Evolutionary conservation across 2,797 vertebrate genomes (phyloP).

Genomic region (Oophaga sylvatica): DNA sequence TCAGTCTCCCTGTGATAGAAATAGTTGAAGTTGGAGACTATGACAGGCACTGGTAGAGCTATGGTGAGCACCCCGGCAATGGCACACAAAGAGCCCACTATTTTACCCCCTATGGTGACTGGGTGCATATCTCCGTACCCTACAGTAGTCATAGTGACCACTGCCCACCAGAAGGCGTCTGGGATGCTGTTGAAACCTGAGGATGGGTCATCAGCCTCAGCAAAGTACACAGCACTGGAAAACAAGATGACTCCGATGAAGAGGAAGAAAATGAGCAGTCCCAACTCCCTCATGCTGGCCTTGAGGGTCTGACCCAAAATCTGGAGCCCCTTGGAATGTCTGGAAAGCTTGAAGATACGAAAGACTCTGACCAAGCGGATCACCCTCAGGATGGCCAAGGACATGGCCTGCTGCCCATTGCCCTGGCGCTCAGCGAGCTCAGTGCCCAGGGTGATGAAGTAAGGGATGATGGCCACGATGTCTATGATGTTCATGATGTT

Average conservation of each 20-base stretch:
- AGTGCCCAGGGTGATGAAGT: constrained; percentile 96
- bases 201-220: constrained; percentile 92
- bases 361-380: constrained; percentile 95
- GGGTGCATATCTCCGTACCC: constrained; percentile 99
- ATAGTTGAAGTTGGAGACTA: constrained; percentile 99
- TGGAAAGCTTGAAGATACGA: constrained; percentile 96
- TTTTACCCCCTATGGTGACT: constrained; percentile 97
- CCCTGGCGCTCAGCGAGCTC: constrained; percentile 91
- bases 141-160: constrained; percentile 98
- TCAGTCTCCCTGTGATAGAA: constrained; percentile 98
- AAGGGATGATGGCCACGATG: constrained; percentile 96
- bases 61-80: constrained; percentile 97
- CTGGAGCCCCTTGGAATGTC: constrained; percentile 97
- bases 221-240: constrained; percentile 97
- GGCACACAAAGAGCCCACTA: constrained; percentile 95
- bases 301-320: constrained; percentile 97
- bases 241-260: constrained; percentile 98
- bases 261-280: constrained; percentile 96
- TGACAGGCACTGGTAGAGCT: constrained; percentile 94
- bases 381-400: constrained; percentile 93
- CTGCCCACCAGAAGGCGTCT: constrained; percentile 98
- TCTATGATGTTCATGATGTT: constrained; percentile 99
- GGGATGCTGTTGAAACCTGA: constrained; percentile 97
- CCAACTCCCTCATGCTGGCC: constrained; percentile 96
- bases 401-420: constrained; percentile 96